A percentile compares a stretch with the other conserved stretches of the same genome.
These are phyloP conservation scores for Pogonomyrmex barbatus DNA, from an alignment of 1,140 invertebrate genomes.

Conservation along the genomic window DNA sequence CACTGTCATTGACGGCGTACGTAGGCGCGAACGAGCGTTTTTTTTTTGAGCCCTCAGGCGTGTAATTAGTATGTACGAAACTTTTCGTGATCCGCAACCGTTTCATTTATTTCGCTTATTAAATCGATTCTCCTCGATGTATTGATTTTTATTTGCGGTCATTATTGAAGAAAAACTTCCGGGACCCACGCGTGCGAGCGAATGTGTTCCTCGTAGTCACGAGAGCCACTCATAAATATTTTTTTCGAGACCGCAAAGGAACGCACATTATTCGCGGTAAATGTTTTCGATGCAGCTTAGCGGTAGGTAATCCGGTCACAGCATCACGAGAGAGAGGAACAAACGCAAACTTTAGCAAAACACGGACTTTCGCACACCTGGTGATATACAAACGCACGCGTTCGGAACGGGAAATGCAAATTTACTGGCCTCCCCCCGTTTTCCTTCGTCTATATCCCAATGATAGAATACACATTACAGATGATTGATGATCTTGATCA, in stretches of 20 bases:
- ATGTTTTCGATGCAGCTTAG: slow-evolving; percentile 52
- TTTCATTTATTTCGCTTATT: slow-evolving; percentile 35
- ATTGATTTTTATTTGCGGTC: slow-evolving; percentile 49
- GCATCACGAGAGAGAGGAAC: neutral
- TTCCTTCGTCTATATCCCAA: neutral
- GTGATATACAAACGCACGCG: slow-evolving; percentile 36
- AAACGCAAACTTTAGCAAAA: slow-evolving; percentile 41
- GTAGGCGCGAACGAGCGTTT: slow-evolving; percentile 4
- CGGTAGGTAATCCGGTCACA: slow-evolving; percentile 31
- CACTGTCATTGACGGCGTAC: slow-evolving; percentile 45
- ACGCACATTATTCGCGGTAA: slow-evolving; percentile 17
- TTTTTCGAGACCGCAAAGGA: slow-evolving; percentile 37
- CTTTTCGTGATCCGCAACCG: slow-evolving; percentile 26
- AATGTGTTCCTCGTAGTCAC: neutral
- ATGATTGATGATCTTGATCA: neutral
- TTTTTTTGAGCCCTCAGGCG: slow-evolving; percentile 22
- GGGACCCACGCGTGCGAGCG: slow-evolving; percentile 4
- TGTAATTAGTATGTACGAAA: slow-evolving; percentile 46
- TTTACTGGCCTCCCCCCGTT: neutral
- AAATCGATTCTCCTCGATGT: slow-evolving; percentile 27
- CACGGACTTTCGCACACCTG: slow-evolving; percentile 43
- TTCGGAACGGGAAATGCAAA: slow-evolving; percentile 45
- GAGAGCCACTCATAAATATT: slow-evolving; percentile 37
- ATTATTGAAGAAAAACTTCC: slow-evolving; percentile 22
- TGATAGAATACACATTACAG: neutral